These are phyloP conservation scores for Hydrolagus colliei DNA, from an alignment of 2,797 vertebrate genomes.

Conservation along the genomic window DNA sequence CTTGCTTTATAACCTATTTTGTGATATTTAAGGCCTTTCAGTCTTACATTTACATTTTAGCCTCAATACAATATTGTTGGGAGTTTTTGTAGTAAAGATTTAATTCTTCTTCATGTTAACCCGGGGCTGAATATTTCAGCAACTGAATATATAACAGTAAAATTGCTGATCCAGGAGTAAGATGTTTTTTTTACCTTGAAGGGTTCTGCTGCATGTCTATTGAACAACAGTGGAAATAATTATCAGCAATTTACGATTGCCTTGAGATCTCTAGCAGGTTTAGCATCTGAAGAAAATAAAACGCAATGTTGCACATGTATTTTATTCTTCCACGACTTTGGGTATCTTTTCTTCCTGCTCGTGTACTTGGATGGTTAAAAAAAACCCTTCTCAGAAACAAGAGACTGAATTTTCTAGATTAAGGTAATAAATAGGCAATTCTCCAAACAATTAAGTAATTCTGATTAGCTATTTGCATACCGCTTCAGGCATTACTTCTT, in stretches of 20 bases:
- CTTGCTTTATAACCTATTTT: no score
- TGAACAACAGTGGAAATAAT: background rate
- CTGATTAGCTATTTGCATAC: slow-evolving; percentile 18
- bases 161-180: background rate
- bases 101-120: no score
- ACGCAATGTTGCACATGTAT: background rate
- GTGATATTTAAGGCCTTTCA: no score
- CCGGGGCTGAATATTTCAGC: no score
- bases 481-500: background rate
- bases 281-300: background rate
- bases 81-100: no score
- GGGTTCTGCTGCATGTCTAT: background rate
- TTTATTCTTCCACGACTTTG: background rate
- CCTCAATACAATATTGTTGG: no score
- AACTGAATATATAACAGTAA: no score
- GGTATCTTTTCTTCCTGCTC: background rate
- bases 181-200: background rate
- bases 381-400: background rate
- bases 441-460: slow-evolving; percentile 21
- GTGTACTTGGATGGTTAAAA: background rate
- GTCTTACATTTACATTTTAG: no score
- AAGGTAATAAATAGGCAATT: slow-evolving; percentile 15
- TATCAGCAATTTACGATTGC: background rate
- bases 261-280: background rate
- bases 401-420: background rate